Base-by-base conservation (phyloP, 92 coral and sea anemone species). In the Porites rus region DNA sequence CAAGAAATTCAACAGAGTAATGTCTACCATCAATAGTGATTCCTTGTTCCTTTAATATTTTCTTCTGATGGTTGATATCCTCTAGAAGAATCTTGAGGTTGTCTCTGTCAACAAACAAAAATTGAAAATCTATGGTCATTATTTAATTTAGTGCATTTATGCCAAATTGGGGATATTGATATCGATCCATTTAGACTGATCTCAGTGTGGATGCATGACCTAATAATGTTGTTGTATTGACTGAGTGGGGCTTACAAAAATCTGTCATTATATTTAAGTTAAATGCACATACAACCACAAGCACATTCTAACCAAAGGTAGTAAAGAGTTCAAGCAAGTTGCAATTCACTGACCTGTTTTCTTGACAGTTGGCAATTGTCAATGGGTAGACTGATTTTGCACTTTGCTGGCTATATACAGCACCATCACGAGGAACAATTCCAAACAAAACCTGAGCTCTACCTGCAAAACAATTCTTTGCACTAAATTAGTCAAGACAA, bases 381-480 rank as follows among this genome's bases (percentile, higher is more conserved):
- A 79, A 38, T 8, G 74, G 74, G 50, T 65, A 79, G 22, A 79
- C 84, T 65, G 74, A 79, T 28, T 65, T 79, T 18, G 63, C 84
- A 79, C 84, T 79, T 28, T 79, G 75, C 17, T 65, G 59, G 20
- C 46, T 43, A 63, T 65, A 38, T 8, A 66, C 59, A 13, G 84
- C 56, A 28, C 61, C 58, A 31, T 53, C 62, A 21, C 63, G 56
- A 79, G 74, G 84, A 8, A 79, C 84, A 14, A 79, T 50, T 20
- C 84, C 84, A 14, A 79, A 20, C 43, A 79, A 17, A 8, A 79
- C 84, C 62, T 79, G 84, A 65, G 61, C 73, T 79, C 62, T 79
- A 14, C 84, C 84, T 79, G 2, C 62, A 79, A 65, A 51, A 63
- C 28, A 78, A 77, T 38, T 38, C 2, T 72, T 72, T 38, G 20